phyloP scores from a whole-genome alignment of 2,113 vertebrate species.

The Hypocryptadius cinnamomeus region DNA sequence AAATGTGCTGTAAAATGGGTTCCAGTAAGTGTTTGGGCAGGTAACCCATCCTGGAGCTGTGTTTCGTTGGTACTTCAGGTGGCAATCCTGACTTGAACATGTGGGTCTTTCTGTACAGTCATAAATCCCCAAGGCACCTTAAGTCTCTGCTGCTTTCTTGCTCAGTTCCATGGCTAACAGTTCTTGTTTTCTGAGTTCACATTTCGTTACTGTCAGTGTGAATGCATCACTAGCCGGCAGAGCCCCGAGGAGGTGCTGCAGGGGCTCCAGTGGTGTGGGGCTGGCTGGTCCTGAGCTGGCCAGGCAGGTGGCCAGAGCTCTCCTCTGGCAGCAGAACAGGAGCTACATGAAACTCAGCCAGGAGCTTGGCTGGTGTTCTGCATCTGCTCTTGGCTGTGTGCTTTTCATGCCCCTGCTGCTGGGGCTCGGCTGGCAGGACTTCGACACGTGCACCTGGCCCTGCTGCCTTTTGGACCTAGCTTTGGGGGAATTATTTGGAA shows the following conservation, averaged over 20 bases:
- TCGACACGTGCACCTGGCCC: neutral
- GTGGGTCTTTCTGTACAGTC: neutral
- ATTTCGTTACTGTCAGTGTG: neutral
- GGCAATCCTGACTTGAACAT: neutral
- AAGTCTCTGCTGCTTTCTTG: neutral
- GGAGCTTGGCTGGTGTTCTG: neutral
- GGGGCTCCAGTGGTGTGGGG: neutral
- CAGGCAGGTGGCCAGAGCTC: neutral
- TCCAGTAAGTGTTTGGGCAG: neutral
- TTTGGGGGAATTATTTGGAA: neutral
- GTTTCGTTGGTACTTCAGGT: neutral
- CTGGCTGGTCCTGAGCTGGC: neutral
- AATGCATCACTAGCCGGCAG: rapidly evolving
- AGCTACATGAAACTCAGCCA: neutral
- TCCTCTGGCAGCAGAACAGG: neutral
- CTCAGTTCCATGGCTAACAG: neutral
- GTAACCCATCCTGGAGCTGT: neutral
- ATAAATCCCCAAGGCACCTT: neutral
- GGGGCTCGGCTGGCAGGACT: neutral
- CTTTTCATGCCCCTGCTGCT: neutral
- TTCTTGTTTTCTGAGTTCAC: neutral
- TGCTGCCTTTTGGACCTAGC: neutral
- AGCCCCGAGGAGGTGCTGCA: rapidly evolving
- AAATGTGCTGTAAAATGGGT: neutral
- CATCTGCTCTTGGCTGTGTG: neutral